phyloP scores from a whole-genome alignment of 2,888 invertebrate species.

The Nephrotoma flavescens region DNA sequence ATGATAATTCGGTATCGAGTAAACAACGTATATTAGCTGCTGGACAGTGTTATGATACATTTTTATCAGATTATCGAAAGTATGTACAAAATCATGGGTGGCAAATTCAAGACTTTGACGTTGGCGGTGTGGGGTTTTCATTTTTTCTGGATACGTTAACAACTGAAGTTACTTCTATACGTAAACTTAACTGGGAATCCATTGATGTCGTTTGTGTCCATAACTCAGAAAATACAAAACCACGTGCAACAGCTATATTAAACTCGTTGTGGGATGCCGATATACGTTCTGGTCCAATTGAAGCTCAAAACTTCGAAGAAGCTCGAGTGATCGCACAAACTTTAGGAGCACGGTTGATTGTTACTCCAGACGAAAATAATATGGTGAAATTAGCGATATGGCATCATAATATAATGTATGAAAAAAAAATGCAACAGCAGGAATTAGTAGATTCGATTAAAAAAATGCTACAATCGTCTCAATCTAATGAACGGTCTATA shows the following conservation, averaged over 20 bases:
- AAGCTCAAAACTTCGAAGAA: conserved; percentile 41
- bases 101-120: conserved; percentile 8
- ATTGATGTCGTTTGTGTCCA: conserved; percentile 47
- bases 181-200: conserved; percentile 32
- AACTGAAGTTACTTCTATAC: conserved; percentile 32
- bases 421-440: not conserved
- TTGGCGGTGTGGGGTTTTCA: conserved; percentile 56
- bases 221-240: conserved; percentile 32
- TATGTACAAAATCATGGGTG: conserved; percentile 20
- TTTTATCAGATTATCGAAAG: conserved; percentile 51
- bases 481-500: not conserved
- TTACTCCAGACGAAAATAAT: not conserved
- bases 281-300: conserved; percentile 39
- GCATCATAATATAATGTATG: not conserved
- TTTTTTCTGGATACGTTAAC: conserved; percentile 57
- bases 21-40: conserved; percentile 46
- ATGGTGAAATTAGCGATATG: not conserved
- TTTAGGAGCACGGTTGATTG: conserved; percentile 25
- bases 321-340: conserved; percentile 41
- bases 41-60: conserved; percentile 72
- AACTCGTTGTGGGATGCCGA: conserved; percentile 51
- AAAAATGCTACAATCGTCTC: not conserved
- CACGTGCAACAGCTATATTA: conserved; percentile 29
- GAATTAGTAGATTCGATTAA: not conserved
- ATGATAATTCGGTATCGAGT: conserved; percentile 15